Evolutionary conservation across 1,140 invertebrate genomes (phyloP).

Genomic region (Hydropsyche tenuis): DNA sequence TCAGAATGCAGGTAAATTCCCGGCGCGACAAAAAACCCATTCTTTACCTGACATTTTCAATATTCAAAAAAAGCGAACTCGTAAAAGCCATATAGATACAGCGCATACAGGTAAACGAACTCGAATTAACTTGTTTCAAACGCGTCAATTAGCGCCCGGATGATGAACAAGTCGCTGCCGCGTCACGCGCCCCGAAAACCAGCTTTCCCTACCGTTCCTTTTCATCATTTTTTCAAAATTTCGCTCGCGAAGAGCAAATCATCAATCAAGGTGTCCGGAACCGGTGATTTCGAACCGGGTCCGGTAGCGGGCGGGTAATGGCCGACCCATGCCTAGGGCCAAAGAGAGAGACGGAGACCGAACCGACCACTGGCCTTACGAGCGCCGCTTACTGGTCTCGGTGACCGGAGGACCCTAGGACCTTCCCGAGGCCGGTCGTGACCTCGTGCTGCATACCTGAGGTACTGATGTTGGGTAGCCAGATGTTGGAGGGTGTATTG

Average conservation of each 20-base stretch:
- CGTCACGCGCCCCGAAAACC: not conserved
- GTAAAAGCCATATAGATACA: too few relatives aligned
- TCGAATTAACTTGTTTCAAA: not conserved
- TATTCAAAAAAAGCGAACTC: too few relatives aligned
- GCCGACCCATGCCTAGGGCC: slow-evolving; percentile 25
- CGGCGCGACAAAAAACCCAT: too few relatives aligned
- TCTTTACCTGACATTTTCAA: too few relatives aligned
- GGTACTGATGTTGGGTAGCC: too few relatives aligned
- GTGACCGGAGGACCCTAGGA: not conserved
- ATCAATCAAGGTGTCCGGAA: slow-evolving; percentile 23
- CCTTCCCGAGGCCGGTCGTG: not conserved
- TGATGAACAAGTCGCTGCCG: not conserved
- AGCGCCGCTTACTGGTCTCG: not conserved
- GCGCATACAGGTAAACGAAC: not conserved
- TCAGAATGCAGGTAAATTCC: too few relatives aligned
- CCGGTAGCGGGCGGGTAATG: slow-evolving; percentile 16
- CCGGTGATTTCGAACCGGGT: slow-evolving; percentile 20
- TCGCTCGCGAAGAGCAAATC: slow-evolving; percentile 3
- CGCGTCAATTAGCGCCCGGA: slow-evolving; percentile 2
- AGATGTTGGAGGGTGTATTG: not conserved
- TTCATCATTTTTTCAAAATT: not conserved
- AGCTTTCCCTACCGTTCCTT: not conserved
- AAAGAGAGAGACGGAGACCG: not conserved
- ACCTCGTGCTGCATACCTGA: not conserved
- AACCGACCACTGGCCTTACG: slow-evolving; percentile 13